Evolutionary conservation across 2,113 vertebrate genomes (phyloP).

Genomic region (Engystomops pustulosus): DNA sequence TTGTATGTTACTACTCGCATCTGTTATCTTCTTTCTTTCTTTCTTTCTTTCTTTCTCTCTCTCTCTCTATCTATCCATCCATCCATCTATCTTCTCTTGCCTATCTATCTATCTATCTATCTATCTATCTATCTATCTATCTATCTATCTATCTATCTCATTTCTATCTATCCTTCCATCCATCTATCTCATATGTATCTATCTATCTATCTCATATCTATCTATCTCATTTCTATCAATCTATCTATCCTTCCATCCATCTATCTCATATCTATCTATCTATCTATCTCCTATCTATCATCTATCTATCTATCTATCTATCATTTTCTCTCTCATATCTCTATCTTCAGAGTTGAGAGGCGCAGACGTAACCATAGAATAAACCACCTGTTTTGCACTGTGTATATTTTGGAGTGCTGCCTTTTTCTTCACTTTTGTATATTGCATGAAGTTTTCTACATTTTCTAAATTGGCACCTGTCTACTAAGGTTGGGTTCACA

Average conservation of each 20-base stretch:
- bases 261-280: neutral
- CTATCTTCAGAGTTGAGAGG: no score
- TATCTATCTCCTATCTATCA: neutral
- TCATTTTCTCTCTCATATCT: neutral
- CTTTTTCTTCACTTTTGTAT: no score
- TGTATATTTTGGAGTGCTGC: no score
- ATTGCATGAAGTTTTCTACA: no score
- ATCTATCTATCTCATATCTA: constrained; percentile 14
- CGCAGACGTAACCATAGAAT: no score
- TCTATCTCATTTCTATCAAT: neutral
- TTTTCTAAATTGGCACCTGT: no score
- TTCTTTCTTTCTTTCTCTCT: neutral
- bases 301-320: constrained; percentile 3
- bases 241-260: neutral
- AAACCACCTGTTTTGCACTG: no score
- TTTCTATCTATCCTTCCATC: neutral
- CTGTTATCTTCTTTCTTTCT: neutral
- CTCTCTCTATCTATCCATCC: neutral
- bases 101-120: constrained; percentile 9
- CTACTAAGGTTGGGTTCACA: no score
- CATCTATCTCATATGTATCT: neutral
- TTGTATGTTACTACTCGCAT: neutral
- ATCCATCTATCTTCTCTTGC: neutral
- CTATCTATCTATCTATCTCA: neutral
- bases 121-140: constrained; percentile 12